A percentile compares a stretch with the other conserved stretches of the same genome.
Conservation (phyloP, 1,140 invertebrate species). For the Nasonia longicornis region DNA sequence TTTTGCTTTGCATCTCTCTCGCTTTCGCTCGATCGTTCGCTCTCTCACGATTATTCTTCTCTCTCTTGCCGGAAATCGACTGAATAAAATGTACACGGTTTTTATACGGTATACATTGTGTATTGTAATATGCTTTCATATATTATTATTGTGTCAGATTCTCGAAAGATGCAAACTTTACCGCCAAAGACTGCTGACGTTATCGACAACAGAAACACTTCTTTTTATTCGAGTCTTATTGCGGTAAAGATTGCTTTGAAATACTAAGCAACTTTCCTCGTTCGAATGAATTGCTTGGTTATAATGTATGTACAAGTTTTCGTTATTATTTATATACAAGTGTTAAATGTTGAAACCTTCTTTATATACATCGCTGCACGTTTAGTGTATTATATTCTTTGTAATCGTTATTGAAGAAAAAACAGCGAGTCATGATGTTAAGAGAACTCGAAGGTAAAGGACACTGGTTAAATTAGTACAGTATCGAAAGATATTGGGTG, state of each 20-base stretch:
- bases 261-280: not conserved
- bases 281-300: not conserved
- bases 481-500: too few relatives aligned
- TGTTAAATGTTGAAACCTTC: not conserved
- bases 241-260: not conserved
- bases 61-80: constrained; percentile 42
- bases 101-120: constrained; percentile 7
- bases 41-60: not conserved
- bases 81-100: constrained; percentile 40
- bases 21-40: not conserved
- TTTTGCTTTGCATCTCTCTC: constrained; percentile 10
- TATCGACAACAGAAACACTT: not conserved
- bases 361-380: not conserved
- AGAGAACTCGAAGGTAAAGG: too few relatives aligned
- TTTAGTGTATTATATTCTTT: too few relatives aligned
- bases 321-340: not conserved
- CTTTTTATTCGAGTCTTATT: not conserved
- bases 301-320: not conserved
- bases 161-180: too few relatives aligned
- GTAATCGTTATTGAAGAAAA: too few relatives aligned
- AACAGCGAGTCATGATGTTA: too few relatives aligned
- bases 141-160: not conserved
- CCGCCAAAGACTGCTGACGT: too few relatives aligned
- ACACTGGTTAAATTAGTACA: too few relatives aligned
- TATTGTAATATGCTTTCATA: not conserved